Evolutionary conservation across 2,113 vertebrate genomes (phyloP).

Genomic region (Leptosomus discolor): DNA sequence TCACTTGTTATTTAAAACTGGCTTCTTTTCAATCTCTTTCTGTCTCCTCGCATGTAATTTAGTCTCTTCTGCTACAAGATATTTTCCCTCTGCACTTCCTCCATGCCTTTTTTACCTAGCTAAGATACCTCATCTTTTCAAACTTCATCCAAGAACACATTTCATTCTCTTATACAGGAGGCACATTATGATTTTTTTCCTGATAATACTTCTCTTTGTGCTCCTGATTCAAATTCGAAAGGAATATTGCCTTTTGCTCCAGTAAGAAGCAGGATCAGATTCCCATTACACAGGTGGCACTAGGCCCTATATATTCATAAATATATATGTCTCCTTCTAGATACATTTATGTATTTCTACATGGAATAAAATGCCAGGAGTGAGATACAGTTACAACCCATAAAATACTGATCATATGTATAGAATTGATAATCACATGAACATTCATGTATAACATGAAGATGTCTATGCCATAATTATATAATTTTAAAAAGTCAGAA

Average conservation of each 20-base stretch:
- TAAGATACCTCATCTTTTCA: not conserved
- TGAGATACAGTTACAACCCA: not conserved
- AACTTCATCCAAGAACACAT: not conserved
- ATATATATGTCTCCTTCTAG: accelerated
- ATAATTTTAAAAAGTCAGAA: not conserved
- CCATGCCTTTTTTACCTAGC: not conserved
- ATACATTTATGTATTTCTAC: not conserved
- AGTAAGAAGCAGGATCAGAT: not conserved
- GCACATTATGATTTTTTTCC: not conserved
- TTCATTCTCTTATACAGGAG: not conserved
- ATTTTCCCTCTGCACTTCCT: not conserved
- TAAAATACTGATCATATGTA: not conserved
- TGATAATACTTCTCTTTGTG: not conserved
- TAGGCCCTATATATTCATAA: not conserved
- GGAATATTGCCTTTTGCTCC: not conserved
- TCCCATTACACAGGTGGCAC: not conserved
- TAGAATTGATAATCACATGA: not conserved
- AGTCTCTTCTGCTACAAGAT: not conserved
- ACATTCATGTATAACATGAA: not conserved
- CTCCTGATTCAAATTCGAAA: not conserved
- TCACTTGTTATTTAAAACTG: not conserved
- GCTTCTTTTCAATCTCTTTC: not conserved
- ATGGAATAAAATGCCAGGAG: not conserved
- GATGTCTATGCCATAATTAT: not conserved
- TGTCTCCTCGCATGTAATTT: not conserved